These are phyloP conservation scores for Isichthys henryi DNA, from an alignment of 2,113 vertebrate genomes.

Conservation along the genomic window DNA sequence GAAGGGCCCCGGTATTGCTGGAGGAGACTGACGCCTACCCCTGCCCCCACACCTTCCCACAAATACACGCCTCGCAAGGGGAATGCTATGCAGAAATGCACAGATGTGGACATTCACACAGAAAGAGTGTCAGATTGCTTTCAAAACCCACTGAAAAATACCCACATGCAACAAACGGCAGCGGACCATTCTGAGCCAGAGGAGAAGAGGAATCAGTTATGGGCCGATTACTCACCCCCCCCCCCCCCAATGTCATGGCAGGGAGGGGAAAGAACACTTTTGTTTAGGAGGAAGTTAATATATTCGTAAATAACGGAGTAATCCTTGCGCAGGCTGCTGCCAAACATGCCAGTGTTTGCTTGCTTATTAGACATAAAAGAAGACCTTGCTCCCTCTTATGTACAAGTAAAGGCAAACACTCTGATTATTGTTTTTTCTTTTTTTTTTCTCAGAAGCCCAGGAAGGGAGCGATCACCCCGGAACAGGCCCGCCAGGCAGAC, in stretches of 20 bases:
- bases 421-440: constrained; percentile 49
- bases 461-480: constrained; percentile 52
- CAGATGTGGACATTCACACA: not conserved
- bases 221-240: not conserved
- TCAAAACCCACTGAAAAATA: not conserved
- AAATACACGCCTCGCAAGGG: not conserved
- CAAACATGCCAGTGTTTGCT: constrained; percentile 53
- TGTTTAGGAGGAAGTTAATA: constrained; percentile 39
- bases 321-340: constrained; percentile 33
- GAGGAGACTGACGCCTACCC: not conserved
- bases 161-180: not conserved
- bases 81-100: not conserved
- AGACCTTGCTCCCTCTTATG: constrained; percentile 37
- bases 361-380: constrained; percentile 56
- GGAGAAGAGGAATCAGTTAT: not conserved
- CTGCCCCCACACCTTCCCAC: not conserved
- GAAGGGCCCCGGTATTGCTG: not conserved
- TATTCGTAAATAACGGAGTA: constrained; percentile 47
- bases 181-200: not conserved
- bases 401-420: constrained; percentile 60
- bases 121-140: not conserved
- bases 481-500: constrained; percentile 63
- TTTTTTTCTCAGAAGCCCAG: constrained; percentile 42
- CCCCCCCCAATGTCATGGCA: constrained; percentile 21
- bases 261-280: constrained; percentile 23